A percentile compares a stretch with the other conserved stretches of the same genome.
Evolutionary conservation across 1,140 invertebrate species (phyloP).

Genomic region (Sinonovacula constricta): DNA sequence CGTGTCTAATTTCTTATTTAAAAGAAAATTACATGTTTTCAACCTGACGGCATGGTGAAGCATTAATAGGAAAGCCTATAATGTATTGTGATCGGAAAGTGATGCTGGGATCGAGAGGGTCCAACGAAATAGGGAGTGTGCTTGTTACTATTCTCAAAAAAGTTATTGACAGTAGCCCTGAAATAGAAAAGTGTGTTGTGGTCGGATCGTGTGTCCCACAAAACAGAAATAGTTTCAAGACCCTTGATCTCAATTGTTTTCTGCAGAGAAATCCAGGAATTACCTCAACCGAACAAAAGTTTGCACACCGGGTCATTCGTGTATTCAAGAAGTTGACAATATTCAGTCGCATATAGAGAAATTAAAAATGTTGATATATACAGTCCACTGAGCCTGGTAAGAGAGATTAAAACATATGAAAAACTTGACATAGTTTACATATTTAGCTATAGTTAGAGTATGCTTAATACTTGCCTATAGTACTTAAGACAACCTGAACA

Average conservation of each 20-base stretch:
- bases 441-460: no score
- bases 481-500: no score
- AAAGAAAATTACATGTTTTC: conserved; percentile 43
- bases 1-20: conserved; percentile 49
- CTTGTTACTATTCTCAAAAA: conserved; percentile 48
- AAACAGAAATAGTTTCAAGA: conserved; percentile 33
- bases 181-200: conserved; percentile 36
- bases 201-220: conserved; percentile 49
- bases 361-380: conserved; percentile 16
- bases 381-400: conserved; percentile 14
- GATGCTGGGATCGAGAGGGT: conserved; percentile 43
- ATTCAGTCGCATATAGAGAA: conserved; percentile 42
- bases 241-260: background rate
- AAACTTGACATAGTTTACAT: no score
- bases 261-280: background rate
- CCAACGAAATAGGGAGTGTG: conserved; percentile 60
- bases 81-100: conserved; percentile 52
- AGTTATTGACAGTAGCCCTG: conserved; percentile 35
- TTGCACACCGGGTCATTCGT: conserved; percentile 34
- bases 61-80: conserved; percentile 48
- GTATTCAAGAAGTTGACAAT: conserved; percentile 44
- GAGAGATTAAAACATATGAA: no score
- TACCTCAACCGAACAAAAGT: conserved; percentile 21
- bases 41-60: conserved; percentile 55
- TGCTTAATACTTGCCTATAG: no score